These are phyloP conservation scores for Ciconia nigra DNA, from an alignment of 2,797 vertebrate species.

Conservation along the genomic window DNA sequence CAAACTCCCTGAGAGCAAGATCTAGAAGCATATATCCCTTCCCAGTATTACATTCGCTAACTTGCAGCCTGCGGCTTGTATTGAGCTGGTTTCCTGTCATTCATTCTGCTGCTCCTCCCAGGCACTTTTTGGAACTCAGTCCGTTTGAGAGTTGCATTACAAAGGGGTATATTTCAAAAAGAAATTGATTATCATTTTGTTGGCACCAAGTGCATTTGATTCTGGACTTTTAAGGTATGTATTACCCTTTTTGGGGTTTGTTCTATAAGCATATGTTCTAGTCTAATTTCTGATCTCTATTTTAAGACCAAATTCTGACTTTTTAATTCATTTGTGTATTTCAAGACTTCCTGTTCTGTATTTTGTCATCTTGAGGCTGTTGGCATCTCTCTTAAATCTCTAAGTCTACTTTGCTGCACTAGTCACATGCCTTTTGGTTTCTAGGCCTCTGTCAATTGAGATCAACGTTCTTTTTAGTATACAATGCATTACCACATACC, in stretches of 20 bases:
- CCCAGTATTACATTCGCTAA: accelerated
- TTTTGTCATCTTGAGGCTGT: conserved; percentile 71
- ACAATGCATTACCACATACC: not conserved
- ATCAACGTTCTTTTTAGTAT: not conserved
- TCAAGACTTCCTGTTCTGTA: conserved; percentile 77
- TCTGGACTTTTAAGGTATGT: not conserved
- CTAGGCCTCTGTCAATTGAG: not conserved
- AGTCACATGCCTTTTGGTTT: not conserved
- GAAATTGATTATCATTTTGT: not conserved
- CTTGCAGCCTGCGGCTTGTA: not conserved
- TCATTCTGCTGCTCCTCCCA: accelerated
- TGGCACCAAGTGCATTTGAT: not conserved
- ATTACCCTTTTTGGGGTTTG: not conserved
- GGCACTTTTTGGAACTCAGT: not conserved
- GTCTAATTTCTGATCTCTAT: not conserved
- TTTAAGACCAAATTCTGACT: not conserved
- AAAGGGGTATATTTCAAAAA: not conserved
- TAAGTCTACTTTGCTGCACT: not conserved
- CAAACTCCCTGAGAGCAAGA: not conserved
- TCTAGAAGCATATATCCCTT: not conserved
- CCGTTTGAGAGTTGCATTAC: not conserved
- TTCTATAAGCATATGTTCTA: not conserved
- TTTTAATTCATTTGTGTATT: conserved; percentile 55
- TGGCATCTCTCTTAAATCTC: conserved; percentile 57
- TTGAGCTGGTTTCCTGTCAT: not conserved